phyloP scores from a whole-genome alignment of 2,797 vertebrate genomes.

The Oreochromis mossambicus region DNA sequence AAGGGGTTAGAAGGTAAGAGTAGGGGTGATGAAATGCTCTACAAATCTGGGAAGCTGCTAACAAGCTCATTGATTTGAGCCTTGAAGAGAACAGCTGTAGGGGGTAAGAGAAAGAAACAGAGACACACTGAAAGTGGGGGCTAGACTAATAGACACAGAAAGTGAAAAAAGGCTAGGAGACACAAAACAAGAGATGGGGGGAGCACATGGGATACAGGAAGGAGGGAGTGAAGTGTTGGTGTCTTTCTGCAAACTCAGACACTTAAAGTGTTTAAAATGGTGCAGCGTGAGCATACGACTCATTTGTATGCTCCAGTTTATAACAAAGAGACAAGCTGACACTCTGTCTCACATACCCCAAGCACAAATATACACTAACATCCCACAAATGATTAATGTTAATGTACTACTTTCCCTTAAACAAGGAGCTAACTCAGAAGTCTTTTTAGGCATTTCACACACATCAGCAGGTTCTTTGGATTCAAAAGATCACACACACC shows the following conservation, averaged over 20 bases:
- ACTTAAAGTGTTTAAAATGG: slow-evolving; percentile 23
- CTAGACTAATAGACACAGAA: not conserved
- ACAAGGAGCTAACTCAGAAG: not conserved
- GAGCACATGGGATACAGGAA: not conserved
- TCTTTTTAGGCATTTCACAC: slow-evolving; percentile 9
- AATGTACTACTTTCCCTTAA: slow-evolving; percentile 4
- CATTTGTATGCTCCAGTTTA: slow-evolving; percentile 45
- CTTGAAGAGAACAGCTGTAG: slow-evolving; percentile 21
- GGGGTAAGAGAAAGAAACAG: not conserved
- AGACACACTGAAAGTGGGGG: not conserved
- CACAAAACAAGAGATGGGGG: not conserved
- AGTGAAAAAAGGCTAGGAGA: not conserved
- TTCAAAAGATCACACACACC: not conserved
- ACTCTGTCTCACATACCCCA: not conserved
- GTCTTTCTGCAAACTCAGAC: slow-evolving; percentile 28
- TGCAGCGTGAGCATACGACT: slow-evolving; percentile 14
- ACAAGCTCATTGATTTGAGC: slow-evolving; percentile 55
- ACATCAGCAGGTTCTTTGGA: slow-evolving; percentile 29
- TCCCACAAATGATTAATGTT: slow-evolving; percentile 21
- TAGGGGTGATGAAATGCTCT: slow-evolving; percentile 42
- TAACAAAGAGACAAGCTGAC: slow-evolving; percentile 37
- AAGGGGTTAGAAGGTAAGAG: not conserved
- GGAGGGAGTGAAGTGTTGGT: not conserved
- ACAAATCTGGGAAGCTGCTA: slow-evolving; percentile 46
- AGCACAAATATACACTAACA: not conserved